Base-by-base conservation (phyloP, 2,888 invertebrate genomes). In the Cephus pulcher region DNA sequence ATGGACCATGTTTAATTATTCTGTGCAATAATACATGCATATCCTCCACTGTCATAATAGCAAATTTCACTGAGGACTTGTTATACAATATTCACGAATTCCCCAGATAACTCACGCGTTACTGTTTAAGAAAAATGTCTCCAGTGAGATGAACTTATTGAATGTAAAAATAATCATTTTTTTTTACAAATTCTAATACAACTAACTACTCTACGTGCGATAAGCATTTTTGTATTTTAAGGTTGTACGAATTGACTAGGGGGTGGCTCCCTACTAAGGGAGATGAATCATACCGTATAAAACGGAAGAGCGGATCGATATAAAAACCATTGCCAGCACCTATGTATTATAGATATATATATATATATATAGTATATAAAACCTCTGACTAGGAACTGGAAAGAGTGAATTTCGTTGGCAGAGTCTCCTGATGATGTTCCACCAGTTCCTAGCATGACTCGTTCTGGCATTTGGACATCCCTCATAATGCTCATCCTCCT, bases 371-470 rank as follows among this genome's bases (percentile, higher is more conserved):
- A 56, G 56, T 56, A 56, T 56, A 56, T 23, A 23, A 56, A 56
- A 23, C 56, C 23, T 56, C 56, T 56, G 56, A 56, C 56, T 23
- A 56, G 73, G 71, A 12, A 15, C 15, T 69, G 76, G 34, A n/a
- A 71, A 35, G 34, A 76, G 71, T 73, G 32, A 74, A 33, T 74
- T 74, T 30, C 37, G 30, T 37, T 73, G 40, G 34, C 68, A 33
- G 68, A 15, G 74, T 30, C 33, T 56, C 23, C 69, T 69, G 15
- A 77, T 30, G 32, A 71, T 32, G 71, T 32, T 71, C 2, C 56
- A 56, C 23, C 56, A 56, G 23, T 15, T 77, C 81, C 81, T 89
- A 90, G 89, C 85, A 90, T 90, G 90, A 87, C 81, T 86, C 81
- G 81, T 81, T 79, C 81, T 78, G 83, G 80, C 75, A 77, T 78